Evolutionary conservation across 2,797 vertebrate species (phyloP).

Genomic region (Okamejei kenojei): DNA sequence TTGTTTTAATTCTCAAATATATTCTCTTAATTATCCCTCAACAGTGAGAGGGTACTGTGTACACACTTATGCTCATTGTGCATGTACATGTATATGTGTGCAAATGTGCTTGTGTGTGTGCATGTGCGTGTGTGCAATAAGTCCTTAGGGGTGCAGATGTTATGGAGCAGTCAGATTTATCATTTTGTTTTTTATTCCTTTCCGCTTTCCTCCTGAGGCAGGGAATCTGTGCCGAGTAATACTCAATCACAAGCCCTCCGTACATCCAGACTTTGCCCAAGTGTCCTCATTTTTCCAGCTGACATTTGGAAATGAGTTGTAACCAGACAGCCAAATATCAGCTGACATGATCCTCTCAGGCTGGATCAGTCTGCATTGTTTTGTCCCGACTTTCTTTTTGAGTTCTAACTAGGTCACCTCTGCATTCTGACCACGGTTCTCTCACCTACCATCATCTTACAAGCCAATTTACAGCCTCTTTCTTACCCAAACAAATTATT

Average conservation of each 20-base stretch:
- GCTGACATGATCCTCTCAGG: no score
- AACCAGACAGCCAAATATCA: no score
- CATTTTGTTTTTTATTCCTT: neutral
- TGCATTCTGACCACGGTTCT: neutral
- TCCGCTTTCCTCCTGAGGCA: neutral
- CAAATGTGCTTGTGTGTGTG: no score
- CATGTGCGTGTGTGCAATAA: no score
- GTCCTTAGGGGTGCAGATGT: neutral
- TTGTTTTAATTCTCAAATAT: neutral
- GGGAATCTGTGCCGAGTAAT: neutral
- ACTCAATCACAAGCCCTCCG: neutral
- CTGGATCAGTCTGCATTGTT: no score
- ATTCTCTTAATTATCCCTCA: neutral
- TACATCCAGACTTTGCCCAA: neutral
- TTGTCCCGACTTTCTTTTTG: no score
- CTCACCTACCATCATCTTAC: neutral
- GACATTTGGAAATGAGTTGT: no score
- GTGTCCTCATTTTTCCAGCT: neutral
- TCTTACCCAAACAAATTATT: neutral
- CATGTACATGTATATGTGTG: no score
- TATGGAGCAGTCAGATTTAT: neutral
- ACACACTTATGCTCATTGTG: no score
- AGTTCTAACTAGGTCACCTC: neutral
- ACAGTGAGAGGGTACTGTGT: neutral
- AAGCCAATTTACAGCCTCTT: neutral